A percentile compares a stretch with the other conserved stretches of the same genome.
Conservation (phyloP, 2,797 vertebrate species). For the Anniella stebbinsi region DNA sequence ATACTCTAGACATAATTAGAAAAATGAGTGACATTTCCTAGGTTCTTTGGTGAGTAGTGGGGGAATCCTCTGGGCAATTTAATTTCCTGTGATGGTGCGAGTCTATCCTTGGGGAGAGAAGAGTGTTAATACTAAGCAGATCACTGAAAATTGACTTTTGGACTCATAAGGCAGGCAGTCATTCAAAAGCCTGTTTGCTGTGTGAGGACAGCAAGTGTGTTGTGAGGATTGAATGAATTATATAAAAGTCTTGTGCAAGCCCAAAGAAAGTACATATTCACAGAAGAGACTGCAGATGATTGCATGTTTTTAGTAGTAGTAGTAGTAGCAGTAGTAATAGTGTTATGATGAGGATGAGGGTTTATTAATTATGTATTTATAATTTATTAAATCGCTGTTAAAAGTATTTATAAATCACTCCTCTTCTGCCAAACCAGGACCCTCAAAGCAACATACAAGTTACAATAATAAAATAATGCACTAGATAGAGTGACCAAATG, state of each 20-base stretch:
- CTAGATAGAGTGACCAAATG: no score
- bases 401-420: no score
- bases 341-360: no score
- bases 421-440: no score
- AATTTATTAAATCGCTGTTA: no score
- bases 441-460: no score
- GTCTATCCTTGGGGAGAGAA: neutral
- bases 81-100: neutral
- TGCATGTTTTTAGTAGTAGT: neutral
- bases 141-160: neutral
- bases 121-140: neutral
- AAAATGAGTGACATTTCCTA: conserved; percentile 45
- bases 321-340: no score
- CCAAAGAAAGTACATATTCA: neutral
- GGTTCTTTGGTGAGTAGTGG: conserved; percentile 2
- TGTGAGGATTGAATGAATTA: neutral
- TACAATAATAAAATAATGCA: no score
- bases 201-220: neutral
- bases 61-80: conserved; percentile 27
- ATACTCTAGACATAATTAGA: conserved; percentile 28
- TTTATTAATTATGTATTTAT: neutral
- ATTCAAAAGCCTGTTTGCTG: neutral
- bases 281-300: neutral
- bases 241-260: neutral
- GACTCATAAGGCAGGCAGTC: neutral